Evolutionary conservation across 2,888 invertebrate genomes (phyloP), one percentile per base, ranked within the genome.

Genomic region (Polydrusus pterygomalis): DNA sequence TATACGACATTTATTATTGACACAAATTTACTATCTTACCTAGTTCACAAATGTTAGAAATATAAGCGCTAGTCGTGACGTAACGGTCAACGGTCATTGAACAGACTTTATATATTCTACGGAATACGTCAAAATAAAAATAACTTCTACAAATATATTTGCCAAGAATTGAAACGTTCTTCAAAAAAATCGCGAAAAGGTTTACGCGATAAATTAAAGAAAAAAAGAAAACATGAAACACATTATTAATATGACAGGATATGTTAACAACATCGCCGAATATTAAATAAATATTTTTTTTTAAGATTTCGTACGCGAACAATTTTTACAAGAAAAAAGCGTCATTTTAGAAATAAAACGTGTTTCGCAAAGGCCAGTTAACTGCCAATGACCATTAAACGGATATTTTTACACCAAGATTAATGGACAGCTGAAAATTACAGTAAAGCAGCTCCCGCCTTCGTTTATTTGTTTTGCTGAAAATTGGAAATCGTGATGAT

Each of bases 381-480:
- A 51, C 51, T 18, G 17, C 20, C 51, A 51, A 11, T 20, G 20
- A 20, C n/a, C 54, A 54, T 30, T 54, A 30, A 18, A 13, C 54
- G 17, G n/a, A n/a, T 30, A 54, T 54, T 54, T 54, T 54, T 54
- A 30, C 54, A n/a, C 5, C n/a, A 13, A 54, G n/a, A 54, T 25
- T 54, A 13, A 54, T 54, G n/a, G 8, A 30, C 30, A 13, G 25
- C 54, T 54, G 54, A 54, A 30, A 54, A 54, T n/a, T 30, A 30
- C 20, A 1, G 25, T 30, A 17, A 17, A 30, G 5, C 54, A 54
- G 1, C 7, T 54, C 11, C 25, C 25, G 54, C 20, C n/a, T 13
- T n/a, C 13, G 54, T 54, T 54, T 54, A 54, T 54, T 54, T 54
- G 54, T n/a, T 30, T 54, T 54, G 13, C 54, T 51, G 54, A 25